Conservation (phyloP, 2,113 vertebrate species). For the Nesogale talazaci region DNA sequence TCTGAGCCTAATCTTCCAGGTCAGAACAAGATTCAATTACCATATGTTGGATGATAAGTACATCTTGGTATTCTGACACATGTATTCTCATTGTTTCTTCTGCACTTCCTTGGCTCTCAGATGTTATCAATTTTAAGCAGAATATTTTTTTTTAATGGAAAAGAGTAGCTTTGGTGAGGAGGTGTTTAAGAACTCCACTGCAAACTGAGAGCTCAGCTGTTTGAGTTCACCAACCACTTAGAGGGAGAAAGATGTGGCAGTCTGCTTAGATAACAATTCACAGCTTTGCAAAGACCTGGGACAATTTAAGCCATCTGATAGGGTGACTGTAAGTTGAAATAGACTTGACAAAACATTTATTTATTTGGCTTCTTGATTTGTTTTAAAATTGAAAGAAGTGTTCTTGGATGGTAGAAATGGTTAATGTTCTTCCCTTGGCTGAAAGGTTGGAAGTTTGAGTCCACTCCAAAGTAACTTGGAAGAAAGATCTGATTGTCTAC, state of each 20-base stretch:
- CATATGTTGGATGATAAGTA: neutral
- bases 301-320: neutral
- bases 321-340: neutral
- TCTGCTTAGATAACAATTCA: neutral
- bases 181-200: neutral
- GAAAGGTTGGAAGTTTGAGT: neutral
- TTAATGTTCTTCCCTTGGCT: neutral
- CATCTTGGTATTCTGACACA: neutral
- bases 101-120: neutral
- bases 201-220: neutral
- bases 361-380: neutral
- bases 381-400: neutral
- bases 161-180: neutral
- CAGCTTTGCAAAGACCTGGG: neutral
- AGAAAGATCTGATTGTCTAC: neutral
- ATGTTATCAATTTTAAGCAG: neutral
- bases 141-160: neutral
- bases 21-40: neutral
- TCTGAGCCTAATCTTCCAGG: neutral
- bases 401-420: neutral
- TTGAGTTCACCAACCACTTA: neutral
- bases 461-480: neutral
- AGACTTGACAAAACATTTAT: neutral
- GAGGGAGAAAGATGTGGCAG: neutral
- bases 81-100: neutral